Evolutionary conservation across 1,140 invertebrate species (phyloP), one percentile per base, ranked within the genome.

Genomic region (Vanessa atalanta): DNA sequence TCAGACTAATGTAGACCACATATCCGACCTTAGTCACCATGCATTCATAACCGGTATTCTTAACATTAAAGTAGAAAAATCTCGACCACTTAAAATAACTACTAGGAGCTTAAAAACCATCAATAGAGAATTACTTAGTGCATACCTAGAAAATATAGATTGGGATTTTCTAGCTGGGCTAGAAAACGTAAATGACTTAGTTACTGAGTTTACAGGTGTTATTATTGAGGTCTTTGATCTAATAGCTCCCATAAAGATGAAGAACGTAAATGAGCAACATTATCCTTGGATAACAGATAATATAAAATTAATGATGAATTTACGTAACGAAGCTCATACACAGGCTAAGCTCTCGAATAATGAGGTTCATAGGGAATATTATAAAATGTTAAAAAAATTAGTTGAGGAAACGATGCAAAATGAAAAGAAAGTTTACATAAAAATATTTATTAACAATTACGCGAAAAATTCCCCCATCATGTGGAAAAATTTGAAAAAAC

Each of bases 41-140:
- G 60, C 26, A 23, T 63, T 63, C 23, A 63, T 63, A 63, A 63
- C 60, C 26, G 60, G 60, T 37, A 63, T 63, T 4, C 53, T 55
- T 55, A 55, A 55, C 53, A 55, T 55, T 20, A 20, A 55, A 16
- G 53, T 55, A 20, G 53, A 55, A 55, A 20, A 20, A 20, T 20
- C 20, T 20, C 20, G 20, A 20, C 20, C 20, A 20, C 20, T 20
- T 20, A 20, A 55, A 55, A 20, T 55, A 47, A 47, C 47, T 13
- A 47, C 47, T 47, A 47, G 47, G 47, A 47, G 47, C 47, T 47
- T 47, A 47, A 47, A 47, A 47, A 47, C 1, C 47, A 47, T 47
- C 47, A 47, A 15, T 55, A 55, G 20, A 55, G 20, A 55, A 16
- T 55, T 55, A 55, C 53, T 55, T 55, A 55, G 15, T 55, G 53